Evolutionary conservation across 92 coral and sea anemone species (phyloP).

Genomic region (Zoanthus sansibaricus): DNA sequence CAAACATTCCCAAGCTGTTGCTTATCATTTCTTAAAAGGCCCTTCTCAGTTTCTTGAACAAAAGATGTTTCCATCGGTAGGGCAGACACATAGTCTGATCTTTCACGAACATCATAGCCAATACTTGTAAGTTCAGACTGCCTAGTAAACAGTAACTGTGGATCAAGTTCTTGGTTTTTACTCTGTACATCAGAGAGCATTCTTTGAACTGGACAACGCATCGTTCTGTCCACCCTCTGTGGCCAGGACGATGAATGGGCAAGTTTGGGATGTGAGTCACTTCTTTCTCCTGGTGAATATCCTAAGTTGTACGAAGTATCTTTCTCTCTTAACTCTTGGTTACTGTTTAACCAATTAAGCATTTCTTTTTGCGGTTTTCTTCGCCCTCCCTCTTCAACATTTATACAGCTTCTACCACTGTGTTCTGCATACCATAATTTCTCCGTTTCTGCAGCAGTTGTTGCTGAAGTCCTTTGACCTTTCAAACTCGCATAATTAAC

Average conservation of each 20-base stretch:
- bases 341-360: conserved; percentile 16
- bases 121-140: background rate
- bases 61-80: background rate
- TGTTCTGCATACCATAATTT: background rate
- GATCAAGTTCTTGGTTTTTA: background rate
- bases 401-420: background rate
- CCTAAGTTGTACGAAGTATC: background rate
- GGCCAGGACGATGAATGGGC: conserved; percentile 31
- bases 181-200: background rate
- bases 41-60: background rate
- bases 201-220: background rate
- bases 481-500: background rate
- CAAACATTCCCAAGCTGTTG: background rate
- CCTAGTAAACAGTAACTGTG: background rate
- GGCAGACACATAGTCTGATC: background rate
- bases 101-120: background rate
- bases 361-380: conserved; percentile 21
- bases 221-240: background rate
- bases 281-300: background rate
- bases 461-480: background rate
- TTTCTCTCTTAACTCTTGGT: background rate
- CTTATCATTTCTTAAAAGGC: background rate
- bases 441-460: background rate
- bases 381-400: background rate
- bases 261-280: conserved; percentile 24